Percentiles rank a stretch among this genome's conserved stretches.
phyloP scores from a whole-genome alignment of 2,888 invertebrate species.

The Euclidia mi region DNA sequence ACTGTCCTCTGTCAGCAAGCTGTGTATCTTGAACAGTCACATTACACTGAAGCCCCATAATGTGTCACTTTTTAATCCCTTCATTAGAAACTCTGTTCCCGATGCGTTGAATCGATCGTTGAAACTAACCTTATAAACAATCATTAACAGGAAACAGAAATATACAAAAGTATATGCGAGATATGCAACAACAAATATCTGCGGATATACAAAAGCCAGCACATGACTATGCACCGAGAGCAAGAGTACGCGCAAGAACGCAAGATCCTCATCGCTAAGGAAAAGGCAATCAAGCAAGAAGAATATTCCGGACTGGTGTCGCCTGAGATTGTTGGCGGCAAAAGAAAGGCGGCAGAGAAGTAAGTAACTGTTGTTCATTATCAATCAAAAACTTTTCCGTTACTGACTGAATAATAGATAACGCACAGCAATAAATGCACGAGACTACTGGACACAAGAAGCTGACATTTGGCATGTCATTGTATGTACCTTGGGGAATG shows the following conservation, averaged over 20 bases:
- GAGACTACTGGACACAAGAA: too few relatives aligned
- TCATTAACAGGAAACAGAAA: conserved; percentile 79
- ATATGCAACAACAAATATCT: conserved; percentile 85
- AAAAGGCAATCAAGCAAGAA: conserved; percentile 50
- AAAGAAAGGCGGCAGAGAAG: conserved; percentile 77
- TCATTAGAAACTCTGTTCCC: too few relatives aligned
- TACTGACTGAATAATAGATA: too few relatives aligned
- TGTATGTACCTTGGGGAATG: too few relatives aligned
- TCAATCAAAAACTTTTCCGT: too few relatives aligned
- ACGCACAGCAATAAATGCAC: too few relatives aligned
- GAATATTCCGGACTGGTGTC: conserved; percentile 7
- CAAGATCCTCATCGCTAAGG: conserved; percentile 47
- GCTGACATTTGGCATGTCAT: too few relatives aligned
- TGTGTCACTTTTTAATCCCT: too few relatives aligned
- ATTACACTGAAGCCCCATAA: too few relatives aligned
- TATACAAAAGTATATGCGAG: conserved; percentile 85
- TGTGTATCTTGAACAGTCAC: too few relatives aligned
- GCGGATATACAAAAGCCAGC: conserved; percentile 90
- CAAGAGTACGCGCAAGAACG: conserved; percentile 60
- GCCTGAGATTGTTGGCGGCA: conserved; percentile 47
- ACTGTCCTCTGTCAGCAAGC: too few relatives aligned
- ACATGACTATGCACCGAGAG: conserved; percentile 85
- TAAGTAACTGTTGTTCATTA: too few relatives aligned
- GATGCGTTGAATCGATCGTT: not conserved
- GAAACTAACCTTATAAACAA: not conserved